phyloP scores from a whole-genome alignment of 2,113 vertebrate species.

The Chinchilla lanigera region DNA sequence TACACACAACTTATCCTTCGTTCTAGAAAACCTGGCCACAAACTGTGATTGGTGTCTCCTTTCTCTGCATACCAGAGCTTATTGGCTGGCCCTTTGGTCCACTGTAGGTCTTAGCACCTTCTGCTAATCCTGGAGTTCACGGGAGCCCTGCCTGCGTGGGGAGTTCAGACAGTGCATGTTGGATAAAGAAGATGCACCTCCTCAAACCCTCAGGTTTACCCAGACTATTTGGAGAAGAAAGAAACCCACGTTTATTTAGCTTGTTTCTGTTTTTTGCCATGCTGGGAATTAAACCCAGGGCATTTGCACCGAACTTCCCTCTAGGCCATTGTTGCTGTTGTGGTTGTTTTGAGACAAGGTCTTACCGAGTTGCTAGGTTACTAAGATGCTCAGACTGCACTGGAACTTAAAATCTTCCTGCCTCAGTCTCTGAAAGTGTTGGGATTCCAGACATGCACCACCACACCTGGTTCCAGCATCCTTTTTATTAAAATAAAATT shows the following conservation, averaged over 20 bases:
- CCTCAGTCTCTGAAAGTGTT: neutral
- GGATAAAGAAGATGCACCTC: neutral
- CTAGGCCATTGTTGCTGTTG: neutral
- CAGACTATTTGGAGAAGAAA: neutral
- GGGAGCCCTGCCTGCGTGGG: neutral
- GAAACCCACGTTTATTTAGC: neutral
- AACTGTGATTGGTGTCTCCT: neutral
- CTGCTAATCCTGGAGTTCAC: neutral
- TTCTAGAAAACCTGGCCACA: neutral
- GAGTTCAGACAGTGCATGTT: neutral
- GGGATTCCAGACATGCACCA: neutral
- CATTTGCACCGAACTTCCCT: neutral
- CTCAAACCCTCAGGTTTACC: neutral
- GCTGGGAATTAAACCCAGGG: neutral
- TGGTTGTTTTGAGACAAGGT: neutral
- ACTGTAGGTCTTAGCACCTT: neutral
- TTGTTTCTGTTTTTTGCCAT: neutral
- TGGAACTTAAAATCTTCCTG: neutral
- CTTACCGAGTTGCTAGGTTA: neutral
- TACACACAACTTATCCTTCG: neutral
- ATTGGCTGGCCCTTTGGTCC: neutral
- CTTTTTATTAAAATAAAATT: slow-evolving; percentile 26
- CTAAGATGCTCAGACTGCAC: neutral
- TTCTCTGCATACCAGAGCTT: neutral
- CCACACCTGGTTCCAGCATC: neutral